A percentile compares a stretch with the other conserved stretches of the same genome.
These are phyloP conservation scores for Talpa occidentalis DNA, from an alignment of 2,113 vertebrate genomes.

Conservation along the genomic window DNA sequence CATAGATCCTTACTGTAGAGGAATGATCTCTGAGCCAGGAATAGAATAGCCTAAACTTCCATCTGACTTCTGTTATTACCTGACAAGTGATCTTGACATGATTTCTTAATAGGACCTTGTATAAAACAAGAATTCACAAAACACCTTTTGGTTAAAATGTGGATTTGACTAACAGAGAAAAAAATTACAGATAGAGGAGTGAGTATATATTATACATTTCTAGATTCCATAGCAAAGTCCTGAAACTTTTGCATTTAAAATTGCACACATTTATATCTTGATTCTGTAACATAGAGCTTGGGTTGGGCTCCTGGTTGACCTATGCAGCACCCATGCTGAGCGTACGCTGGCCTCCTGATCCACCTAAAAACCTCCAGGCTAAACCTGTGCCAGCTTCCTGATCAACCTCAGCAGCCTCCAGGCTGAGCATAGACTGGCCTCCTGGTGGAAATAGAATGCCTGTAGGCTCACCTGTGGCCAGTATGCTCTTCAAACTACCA, in stretches of 20 bases:
- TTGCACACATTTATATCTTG: not conserved
- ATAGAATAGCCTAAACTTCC: not conserved
- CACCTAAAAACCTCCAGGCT: no score
- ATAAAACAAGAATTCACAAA: not conserved
- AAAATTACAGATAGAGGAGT: not conserved
- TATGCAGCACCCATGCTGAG: no score
- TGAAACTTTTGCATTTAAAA: not conserved
- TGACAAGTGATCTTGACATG: not conserved
- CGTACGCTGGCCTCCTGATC: no score
- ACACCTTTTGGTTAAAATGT: not conserved
- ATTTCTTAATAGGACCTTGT: not conserved
- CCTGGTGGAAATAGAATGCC: no score
- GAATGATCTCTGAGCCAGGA: not conserved
- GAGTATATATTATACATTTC: not conserved
- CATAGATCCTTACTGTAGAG: not conserved
- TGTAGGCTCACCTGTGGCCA: no score
- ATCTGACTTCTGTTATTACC: not conserved
- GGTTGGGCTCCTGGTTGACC: no score
- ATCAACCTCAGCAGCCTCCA: no score
- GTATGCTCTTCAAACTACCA: no score
- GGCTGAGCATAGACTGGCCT: no score
- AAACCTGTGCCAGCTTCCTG: no score
- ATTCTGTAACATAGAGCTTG: not conserved
- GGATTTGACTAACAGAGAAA: not conserved
- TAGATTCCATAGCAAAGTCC: not conserved